These are phyloP conservation scores for Dendrolimus pini DNA, from an alignment of 2,888 invertebrate species.

Conservation along the genomic window DNA sequence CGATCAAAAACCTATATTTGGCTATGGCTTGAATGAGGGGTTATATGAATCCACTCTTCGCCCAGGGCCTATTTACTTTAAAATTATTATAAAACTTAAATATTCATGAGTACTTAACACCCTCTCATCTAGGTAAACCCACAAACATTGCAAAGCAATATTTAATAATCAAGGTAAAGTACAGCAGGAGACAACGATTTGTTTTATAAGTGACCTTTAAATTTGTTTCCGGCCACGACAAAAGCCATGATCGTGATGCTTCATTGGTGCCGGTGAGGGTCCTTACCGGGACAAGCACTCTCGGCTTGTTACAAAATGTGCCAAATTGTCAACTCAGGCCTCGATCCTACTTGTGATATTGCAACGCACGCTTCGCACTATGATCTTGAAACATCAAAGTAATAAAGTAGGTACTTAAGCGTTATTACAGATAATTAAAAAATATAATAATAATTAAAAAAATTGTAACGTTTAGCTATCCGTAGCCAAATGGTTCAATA, in stretches of 20 bases:
- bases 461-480: constrained; percentile 18
- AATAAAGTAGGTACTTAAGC: constrained; percentile 7
- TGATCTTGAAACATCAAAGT: neutral
- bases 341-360: constrained; percentile 48
- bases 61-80: too few species aligned
- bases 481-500: too few species aligned
- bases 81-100: too few species aligned
- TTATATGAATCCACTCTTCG: too few species aligned
- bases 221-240: constrained; percentile 46
- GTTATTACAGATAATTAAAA: neutral
- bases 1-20: too few species aligned
- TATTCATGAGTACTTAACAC: too few species aligned
- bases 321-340: constrained; percentile 57
- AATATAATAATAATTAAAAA: too few species aligned
- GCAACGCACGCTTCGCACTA: constrained; percentile 14
- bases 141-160: too few species aligned
- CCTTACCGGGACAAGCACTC: constrained; percentile 34
- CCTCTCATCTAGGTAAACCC: too few species aligned
- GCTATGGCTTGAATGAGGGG: too few species aligned
- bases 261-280: constrained; percentile 37
- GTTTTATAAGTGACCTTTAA: constrained; percentile 36
- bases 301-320: constrained; percentile 52
- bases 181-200: constrained; percentile 26
- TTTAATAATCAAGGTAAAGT: too few species aligned
- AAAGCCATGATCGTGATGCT: constrained; percentile 46